These are phyloP conservation scores for Carollia perspicillata DNA, from an alignment of 2,113 vertebrate genomes.

Conservation along the genomic window DNA sequence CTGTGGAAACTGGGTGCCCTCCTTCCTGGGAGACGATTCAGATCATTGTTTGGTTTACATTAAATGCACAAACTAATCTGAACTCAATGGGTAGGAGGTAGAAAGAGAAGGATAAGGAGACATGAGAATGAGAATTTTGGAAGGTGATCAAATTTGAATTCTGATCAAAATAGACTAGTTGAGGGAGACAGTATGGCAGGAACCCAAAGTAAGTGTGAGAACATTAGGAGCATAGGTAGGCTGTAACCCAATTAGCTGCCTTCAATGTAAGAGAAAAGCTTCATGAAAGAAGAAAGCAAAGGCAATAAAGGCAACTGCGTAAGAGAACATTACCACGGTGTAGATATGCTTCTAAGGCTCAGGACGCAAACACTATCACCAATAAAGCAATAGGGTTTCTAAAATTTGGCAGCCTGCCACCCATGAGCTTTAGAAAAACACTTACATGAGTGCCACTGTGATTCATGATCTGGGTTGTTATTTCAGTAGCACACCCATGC, in stretches of 20 bases:
- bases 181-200: not conserved
- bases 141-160: not conserved
- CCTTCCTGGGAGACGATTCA: not conserved
- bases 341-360: not conserved
- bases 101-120: not conserved
- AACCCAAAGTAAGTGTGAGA: not conserved
- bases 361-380: not conserved
- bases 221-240: not conserved
- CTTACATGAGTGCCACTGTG: not conserved
- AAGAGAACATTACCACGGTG: not conserved
- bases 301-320: not conserved
- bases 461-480: not conserved
- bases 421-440: not conserved
- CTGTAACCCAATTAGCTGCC: no score
- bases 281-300: not conserved
- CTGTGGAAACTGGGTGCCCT: not conserved
- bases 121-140: not conserved
- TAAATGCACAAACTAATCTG: not conserved
- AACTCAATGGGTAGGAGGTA: not conserved
- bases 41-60: not conserved
- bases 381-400: not conserved
- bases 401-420: not conserved
- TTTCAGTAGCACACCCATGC: not conserved
- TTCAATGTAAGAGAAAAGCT: not conserved
- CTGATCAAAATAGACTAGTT: not conserved